phyloP scores from a whole-genome alignment of 2,113 vertebrate species.

The Etheostoma cragini region DNA sequence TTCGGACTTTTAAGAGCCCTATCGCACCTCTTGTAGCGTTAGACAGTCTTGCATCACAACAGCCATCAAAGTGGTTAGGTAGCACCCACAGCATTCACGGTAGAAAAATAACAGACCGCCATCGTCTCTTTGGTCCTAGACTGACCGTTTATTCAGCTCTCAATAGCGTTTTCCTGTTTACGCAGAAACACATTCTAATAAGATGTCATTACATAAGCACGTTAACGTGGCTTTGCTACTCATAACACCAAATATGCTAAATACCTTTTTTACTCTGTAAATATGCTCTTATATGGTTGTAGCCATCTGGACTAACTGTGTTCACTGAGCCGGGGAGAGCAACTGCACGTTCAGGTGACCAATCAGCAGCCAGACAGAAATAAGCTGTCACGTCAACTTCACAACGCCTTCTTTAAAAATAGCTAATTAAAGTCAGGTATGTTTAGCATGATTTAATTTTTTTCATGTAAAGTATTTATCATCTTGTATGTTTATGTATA shows the following conservation, averaged over 20 bases:
- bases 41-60: too few species aligned
- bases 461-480: background rate
- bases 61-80: too few species aligned
- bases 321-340: background rate
- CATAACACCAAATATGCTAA: too few species aligned
- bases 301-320: background rate
- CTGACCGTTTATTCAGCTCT: too few species aligned
- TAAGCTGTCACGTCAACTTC: too few species aligned
- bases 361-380: background rate
- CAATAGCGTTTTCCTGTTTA: too few species aligned
- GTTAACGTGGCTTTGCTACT: too few species aligned
- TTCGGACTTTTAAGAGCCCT: background rate
- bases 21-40: background rate
- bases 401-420: background rate
- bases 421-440: background rate
- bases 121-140: too few species aligned
- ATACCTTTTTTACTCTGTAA: background rate
- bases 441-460: background rate
- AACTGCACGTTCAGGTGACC: background rate
- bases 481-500: background rate
- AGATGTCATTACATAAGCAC: too few species aligned
- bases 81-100: too few species aligned
- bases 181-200: too few species aligned
- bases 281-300: background rate
- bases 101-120: too few species aligned